Base-by-base conservation (phyloP, 2,113 vertebrate species). In the Cryptotis parvus region DNA sequence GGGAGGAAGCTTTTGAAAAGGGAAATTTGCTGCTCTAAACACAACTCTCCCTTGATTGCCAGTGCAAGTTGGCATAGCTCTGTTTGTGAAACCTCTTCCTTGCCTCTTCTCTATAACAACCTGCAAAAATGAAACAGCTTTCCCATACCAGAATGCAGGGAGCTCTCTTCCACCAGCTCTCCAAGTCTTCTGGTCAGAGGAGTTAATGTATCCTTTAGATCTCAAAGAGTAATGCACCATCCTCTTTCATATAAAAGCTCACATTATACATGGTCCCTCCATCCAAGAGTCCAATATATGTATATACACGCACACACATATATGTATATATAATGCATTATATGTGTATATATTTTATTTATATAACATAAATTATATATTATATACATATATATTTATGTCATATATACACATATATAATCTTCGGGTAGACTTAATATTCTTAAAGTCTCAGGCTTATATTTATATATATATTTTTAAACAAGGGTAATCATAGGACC, bases 381-480 rank as follows among this genome's bases (percentile, higher is more conserved):
- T n/a, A n/a, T n/a, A n/a, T n/a, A n/a, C n/a, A n/a, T n/a, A n/a
- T n/a, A n/a, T n/a, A n/a, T n/a, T n/a, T n/a, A n/a, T n/a, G n/a
- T n/a, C n/a, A n/a, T n/a, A n/a, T n/a, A n/a, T n/a, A n/a, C n/a
- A n/a, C n/a, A 9, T 11, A 61, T 45, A 18, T 31, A 41, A 73
- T 43, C 69, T 88, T 49, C n/a, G 26, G 43, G 4, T 20, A 81
- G 76, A 5, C n/a, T 35, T 52, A 49, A 31, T 68, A 1, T 35
- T 24, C 87, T 79, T 26, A 37, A 82, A 26, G 3, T 24, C 39
- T 87, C 45, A 24, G 12, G 27, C n/a, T n/a, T n/a, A n/a, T n/a
- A n/a, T n/a, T n/a, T n/a, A n/a, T n/a, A n/a, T 68, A 61, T 61
- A 35, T 85, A 22, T 43, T 80, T 68, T 63, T 87, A 69, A 88